These are phyloP conservation scores for Solenopsis invicta DNA, from an alignment of 1,140 invertebrate genomes.

Conservation along the genomic window DNA sequence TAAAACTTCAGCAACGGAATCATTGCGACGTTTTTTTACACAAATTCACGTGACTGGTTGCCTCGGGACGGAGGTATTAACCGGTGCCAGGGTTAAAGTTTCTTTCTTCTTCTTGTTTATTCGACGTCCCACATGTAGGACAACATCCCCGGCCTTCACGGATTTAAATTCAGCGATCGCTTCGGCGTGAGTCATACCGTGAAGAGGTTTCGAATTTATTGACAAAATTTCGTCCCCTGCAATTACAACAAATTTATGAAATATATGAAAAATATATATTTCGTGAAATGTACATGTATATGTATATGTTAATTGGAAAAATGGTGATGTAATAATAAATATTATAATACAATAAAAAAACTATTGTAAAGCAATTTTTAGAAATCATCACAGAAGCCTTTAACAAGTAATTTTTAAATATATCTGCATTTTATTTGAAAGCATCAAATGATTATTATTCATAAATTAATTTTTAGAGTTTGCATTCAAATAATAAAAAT, in stretches of 20 bases:
- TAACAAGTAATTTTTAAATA: neutral
- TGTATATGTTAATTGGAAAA: neutral
- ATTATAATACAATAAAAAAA: constrained; percentile 3
- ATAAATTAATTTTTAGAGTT: neutral
- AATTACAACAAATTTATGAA: constrained; percentile 75
- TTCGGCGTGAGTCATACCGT: constrained; percentile 95
- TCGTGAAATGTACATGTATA: no score
- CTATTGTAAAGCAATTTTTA: neutral
- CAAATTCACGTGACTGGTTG: constrained; percentile 73
- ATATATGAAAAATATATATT: neutral
- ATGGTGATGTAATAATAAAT: neutral
- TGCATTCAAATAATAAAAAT: neutral
- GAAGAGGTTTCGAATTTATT: constrained; percentile 93
- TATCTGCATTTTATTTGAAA: neutral
- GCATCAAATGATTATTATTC: neutral
- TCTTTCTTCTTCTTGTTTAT: constrained; percentile 85
- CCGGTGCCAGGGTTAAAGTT: constrained; percentile 70
- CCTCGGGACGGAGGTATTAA: constrained; percentile 57
- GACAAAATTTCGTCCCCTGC: constrained; percentile 97
- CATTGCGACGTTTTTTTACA: neutral
- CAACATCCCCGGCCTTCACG: constrained; percentile 94
- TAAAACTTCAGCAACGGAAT: constrained; percentile 20
- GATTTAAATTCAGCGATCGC: constrained; percentile 96
- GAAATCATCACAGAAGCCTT: neutral
- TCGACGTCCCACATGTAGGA: constrained; percentile 93